Conservation (phyloP, 2,113 vertebrate genomes). For the Perccottus glenii region DNA sequence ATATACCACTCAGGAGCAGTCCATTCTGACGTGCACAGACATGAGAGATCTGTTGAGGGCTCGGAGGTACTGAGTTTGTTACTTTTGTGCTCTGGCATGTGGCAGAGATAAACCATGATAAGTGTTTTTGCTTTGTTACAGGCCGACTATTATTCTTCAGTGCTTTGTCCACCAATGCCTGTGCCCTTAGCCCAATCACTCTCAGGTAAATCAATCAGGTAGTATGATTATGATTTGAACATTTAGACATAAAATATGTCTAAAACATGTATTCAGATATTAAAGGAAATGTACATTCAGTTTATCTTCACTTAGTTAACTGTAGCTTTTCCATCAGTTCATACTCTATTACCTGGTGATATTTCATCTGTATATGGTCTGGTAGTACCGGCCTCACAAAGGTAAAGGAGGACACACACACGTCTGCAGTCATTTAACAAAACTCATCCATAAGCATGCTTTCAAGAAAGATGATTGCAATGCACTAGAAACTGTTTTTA, state of each 20-base stretch:
- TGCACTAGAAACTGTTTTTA: not conserved
- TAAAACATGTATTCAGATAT: not conserved
- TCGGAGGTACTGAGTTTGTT: slow-evolving; percentile 33
- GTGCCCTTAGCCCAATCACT: slow-evolving; percentile 21
- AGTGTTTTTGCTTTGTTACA: slow-evolving; percentile 33
- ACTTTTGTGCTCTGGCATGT: not conserved
- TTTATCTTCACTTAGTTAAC: not conserved
- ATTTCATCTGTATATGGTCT: slow-evolving; percentile 55
- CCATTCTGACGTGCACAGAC: not conserved
- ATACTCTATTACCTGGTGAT: slow-evolving; percentile 65
- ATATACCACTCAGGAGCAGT: slow-evolving; percentile 17
- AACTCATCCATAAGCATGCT: too few relatives aligned
- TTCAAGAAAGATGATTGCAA: too few relatives aligned
- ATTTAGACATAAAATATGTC: not conserved
- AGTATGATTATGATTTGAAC: not conserved
- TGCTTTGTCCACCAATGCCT: slow-evolving; percentile 51
- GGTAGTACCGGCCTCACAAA: slow-evolving; percentile 47
- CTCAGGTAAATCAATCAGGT: slow-evolving; percentile 56
- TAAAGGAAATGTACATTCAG: not conserved
- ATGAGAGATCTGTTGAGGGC: slow-evolving; percentile 3
- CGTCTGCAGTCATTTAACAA: not conserved
- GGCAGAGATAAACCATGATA: not conserved
- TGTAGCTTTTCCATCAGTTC: slow-evolving; percentile 50
- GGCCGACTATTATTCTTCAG: slow-evolving; percentile 39
- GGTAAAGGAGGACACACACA: slow-evolving; percentile 39